A percentile compares a stretch with the other conserved stretches of the same genome.
These are phyloP conservation scores for Anthopleura xanthogrammica DNA, from an alignment of 92 coral and sea anemone genomes.

Conservation along the genomic window DNA sequence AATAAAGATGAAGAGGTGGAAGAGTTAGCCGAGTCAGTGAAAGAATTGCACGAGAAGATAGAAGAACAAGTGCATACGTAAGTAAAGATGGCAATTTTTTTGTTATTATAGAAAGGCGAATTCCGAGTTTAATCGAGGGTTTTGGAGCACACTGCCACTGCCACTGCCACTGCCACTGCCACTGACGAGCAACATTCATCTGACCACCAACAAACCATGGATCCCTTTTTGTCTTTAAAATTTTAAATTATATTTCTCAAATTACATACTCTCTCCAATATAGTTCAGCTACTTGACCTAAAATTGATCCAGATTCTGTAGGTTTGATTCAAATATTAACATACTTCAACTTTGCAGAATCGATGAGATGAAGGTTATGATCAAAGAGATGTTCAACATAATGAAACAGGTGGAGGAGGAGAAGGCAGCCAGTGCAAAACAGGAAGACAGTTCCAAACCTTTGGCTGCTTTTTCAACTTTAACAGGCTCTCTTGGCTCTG, in stretches of 20 bases:
- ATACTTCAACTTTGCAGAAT: slow-evolving; percentile 1
- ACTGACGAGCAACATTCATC: too few species aligned
- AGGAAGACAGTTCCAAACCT: background rate
- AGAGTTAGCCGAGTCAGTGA: background rate
- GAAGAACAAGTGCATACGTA: slow-evolving; percentile 30
- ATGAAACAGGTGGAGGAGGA: slow-evolving; percentile 42
- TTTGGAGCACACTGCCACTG: too few species aligned
- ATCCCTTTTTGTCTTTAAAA: too few species aligned
- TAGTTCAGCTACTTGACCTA: too few species aligned
- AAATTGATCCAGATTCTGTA: too few species aligned
- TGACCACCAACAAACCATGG: too few species aligned
- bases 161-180: too few species aligned
- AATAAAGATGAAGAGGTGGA: background rate
- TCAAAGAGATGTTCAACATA: slow-evolving; percentile 48
- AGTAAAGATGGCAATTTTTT: background rate
- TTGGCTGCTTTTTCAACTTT: background rate
- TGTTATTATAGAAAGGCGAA: too few species aligned
- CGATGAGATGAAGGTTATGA: slow-evolving; percentile 25
- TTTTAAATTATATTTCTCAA: too few species aligned
- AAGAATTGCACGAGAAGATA: slow-evolving; percentile 26
- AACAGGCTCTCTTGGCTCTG: background rate
- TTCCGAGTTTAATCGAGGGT: too few species aligned
- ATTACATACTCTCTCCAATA: too few species aligned
- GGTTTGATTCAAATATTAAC: too few species aligned
- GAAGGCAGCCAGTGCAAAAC: background rate